Conservation (phyloP, 2,888 invertebrate species). For the Trisateles emortualis region DNA sequence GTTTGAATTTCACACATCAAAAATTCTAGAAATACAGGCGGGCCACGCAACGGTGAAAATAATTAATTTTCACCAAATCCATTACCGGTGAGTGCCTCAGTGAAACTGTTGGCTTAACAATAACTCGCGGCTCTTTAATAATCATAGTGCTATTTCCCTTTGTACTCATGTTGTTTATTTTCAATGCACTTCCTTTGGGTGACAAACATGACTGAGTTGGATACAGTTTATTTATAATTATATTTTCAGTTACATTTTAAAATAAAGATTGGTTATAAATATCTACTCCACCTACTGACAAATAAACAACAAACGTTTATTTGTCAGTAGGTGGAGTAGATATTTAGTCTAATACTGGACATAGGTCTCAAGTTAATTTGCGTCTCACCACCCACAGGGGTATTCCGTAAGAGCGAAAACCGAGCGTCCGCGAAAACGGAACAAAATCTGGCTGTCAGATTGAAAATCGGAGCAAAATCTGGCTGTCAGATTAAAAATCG, state of each 20-base stretch:
- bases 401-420: no score
- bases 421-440: no score
- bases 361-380: no score
- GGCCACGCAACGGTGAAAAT: conserved; percentile 64
- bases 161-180: conserved; percentile 20
- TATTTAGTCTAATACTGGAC: no score
- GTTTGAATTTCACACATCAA: conserved; percentile 68
- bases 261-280: no score
- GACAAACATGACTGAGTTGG: neutral
- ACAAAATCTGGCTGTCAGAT: no score
- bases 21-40: conserved; percentile 63
- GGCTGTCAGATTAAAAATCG: no score
- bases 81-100: conserved; percentile 69
- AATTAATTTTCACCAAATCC: conserved; percentile 75
- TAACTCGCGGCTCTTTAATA: conserved; percentile 50
- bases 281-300: no score
- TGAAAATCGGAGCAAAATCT: no score
- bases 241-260: neutral
- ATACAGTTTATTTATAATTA: neutral
- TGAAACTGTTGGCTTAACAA: conserved; percentile 66
- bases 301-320: no score
- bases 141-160: conserved; percentile 31
- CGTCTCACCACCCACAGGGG: no score
- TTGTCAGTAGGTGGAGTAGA: no score
- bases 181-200: conserved; percentile 14